These are phyloP conservation scores for Tipula helvola DNA, from an alignment of 2,888 invertebrate genomes.

Conservation along the genomic window DNA sequence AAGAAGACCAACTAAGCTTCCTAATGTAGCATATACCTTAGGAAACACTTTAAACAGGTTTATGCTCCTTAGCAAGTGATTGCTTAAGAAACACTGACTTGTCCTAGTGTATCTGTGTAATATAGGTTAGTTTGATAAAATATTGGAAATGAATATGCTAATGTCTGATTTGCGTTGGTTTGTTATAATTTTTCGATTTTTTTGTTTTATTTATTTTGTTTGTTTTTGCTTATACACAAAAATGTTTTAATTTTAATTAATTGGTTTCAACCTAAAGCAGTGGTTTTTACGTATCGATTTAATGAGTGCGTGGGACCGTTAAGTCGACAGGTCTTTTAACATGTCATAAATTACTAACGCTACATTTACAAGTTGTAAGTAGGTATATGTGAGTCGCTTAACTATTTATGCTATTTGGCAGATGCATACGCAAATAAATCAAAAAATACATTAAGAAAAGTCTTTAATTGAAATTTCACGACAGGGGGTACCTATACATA, in stretches of 20 bases:
- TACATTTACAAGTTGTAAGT: no score
- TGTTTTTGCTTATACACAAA: constrained; percentile 4
- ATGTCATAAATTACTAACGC: background rate
- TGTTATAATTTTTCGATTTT: background rate
- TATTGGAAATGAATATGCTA: background rate
- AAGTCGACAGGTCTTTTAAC: background rate
- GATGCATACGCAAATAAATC: background rate
- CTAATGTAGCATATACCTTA: no score
- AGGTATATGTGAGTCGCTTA: no score
- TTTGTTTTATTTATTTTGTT: background rate
- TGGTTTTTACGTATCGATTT: background rate
- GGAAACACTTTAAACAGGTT: background rate
- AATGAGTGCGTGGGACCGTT: background rate
- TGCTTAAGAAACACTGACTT: background rate
- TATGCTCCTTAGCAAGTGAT: no score
- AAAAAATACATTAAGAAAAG: background rate
- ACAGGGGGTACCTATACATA: background rate
- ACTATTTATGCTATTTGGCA: no score
- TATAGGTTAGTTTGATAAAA: background rate
- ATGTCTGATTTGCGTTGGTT: background rate
- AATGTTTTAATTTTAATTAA: background rate
- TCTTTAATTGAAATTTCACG: background rate
- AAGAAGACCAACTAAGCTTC: no score
- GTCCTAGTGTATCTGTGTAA: background rate
- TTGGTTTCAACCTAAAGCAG: background rate